A percentile compares a stretch with the other conserved stretches of the same genome.
phyloP scores from a whole-genome alignment of 2,113 vertebrate species.

The Menidia beryllina region DNA sequence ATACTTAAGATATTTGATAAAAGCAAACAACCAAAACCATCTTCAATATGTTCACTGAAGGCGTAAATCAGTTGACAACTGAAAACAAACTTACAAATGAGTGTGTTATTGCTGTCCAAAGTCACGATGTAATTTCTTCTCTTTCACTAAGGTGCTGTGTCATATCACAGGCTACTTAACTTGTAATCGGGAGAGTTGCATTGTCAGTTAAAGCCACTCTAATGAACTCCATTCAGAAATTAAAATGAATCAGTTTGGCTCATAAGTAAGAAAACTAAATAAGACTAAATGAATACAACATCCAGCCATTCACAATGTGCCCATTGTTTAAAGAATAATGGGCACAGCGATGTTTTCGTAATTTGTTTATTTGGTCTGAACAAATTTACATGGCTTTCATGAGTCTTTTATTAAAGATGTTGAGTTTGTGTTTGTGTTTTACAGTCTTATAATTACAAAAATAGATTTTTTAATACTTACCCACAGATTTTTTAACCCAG shows the following conservation, averaged over 20 bases:
- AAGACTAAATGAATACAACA: slow-evolving; percentile 48
- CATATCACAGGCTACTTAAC: slow-evolving; percentile 29
- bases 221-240: slow-evolving; percentile 38
- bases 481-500: slow-evolving; percentile 1
- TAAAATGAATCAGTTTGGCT: slow-evolving; percentile 27
- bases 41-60: no score
- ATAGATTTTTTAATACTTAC: not conserved
- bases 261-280: slow-evolving; percentile 35
- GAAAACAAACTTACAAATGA: not conserved
- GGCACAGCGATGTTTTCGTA: slow-evolving; percentile 14
- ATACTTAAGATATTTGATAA: no score
- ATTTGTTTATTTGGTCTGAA: slow-evolving; percentile 12
- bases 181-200: slow-evolving; percentile 30
- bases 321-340: slow-evolving; percentile 51
- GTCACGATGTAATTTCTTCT: slow-evolving; percentile 13
- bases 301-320: slow-evolving; percentile 22
- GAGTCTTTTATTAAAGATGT: slow-evolving; percentile 16
- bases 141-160: slow-evolving; percentile 15
- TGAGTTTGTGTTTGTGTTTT: slow-evolving; percentile 13
- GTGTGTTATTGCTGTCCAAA: not conserved
- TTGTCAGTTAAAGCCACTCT: slow-evolving; percentile 25
- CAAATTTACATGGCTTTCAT: slow-evolving; percentile 28
- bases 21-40: no score
- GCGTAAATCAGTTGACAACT: no score
- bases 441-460: not conserved